Evolutionary conservation across 2,797 vertebrate genomes (phyloP), one percentile per base, ranked within the genome.

Genomic region (Cryptoprocta ferox): DNA sequence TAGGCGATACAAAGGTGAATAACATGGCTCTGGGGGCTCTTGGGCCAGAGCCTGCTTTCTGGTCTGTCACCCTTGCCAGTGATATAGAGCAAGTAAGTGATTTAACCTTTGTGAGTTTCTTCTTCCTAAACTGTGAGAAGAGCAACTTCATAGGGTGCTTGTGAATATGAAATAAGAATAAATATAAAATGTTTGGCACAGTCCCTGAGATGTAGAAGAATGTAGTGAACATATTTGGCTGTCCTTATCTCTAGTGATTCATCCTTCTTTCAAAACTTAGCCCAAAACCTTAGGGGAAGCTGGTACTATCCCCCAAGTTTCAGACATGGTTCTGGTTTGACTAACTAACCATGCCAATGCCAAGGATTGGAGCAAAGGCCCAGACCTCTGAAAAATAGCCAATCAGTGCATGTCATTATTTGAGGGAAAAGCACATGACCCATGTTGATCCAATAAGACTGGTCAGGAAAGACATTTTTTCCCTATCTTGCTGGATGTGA

Each of bases 21-120:
- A 32, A 21, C 7, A 13, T 6, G 26, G 28, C 53, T 39, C 78
- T 79, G 15, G 28, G 15, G 32, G 32, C 26, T 65, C 68, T 9
- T 6, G 35, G 39, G 30, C 13, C 68, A 45, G 59, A n/a, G n/a
- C 89, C 71, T 93, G 11, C 45, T 30, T 48, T n/a, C n/a, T 30
- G 39, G 39, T 84, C 59, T 76, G 42, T 73, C 61, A 91, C 11
- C 39, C 18, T 66, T 56, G 9, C 53, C 37, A 16, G 21, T 48
- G 42, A 91, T 11, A 39, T 4, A 82, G 1, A 88, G 32, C 45
- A 48, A 93, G 35, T 8, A 32, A 91, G 68, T 56, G 35, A 32
- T 11, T 76, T 35, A 24, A 75, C 30, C 30, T 96, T n/a, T 92
- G 50, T 39, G 66, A 81, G 65, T 81, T 81, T 95, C 65, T 91